Conservation (phyloP, 2,113 vertebrate species). For the Heterotis niloticus region DNA sequence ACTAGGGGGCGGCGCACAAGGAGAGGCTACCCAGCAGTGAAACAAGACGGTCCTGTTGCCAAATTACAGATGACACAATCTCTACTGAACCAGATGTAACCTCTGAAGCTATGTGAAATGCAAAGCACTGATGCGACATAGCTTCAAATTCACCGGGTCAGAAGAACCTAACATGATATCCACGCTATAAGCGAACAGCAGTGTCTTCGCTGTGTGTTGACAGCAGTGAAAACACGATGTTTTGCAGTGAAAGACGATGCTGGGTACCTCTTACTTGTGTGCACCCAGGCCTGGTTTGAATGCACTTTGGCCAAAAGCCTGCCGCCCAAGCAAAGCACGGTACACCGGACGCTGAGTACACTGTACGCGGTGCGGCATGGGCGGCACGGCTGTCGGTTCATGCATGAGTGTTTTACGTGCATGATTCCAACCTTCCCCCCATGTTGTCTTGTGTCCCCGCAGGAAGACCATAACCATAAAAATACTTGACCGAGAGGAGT, state of each 20-base stretch:
- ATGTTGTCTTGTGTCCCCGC: conserved; percentile 93
- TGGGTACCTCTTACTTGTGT: conserved; percentile 2
- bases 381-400: conserved; percentile 44
- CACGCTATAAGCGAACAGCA: no score
- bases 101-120: no score
- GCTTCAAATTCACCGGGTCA: neutral
- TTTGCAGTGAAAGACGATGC: neutral
- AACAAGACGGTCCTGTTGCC: neutral
- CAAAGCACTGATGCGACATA: no score
- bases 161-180: neutral
- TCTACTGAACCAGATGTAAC: no score
- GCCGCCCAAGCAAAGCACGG: conserved; percentile 27
- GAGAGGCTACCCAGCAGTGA: neutral
- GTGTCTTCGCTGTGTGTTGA: no score
- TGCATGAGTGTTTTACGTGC: conserved; percentile 62
- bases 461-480: conserved; percentile 96
- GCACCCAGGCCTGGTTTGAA: conserved; percentile 33
- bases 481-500: conserved; percentile 97
- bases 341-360: conserved; percentile 25
- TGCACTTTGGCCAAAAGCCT: conserved; percentile 24
- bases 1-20: conserved; percentile 24
- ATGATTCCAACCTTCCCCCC: conserved; percentile 62
- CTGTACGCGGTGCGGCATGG: conserved; percentile 30
- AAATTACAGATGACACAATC: neutral
- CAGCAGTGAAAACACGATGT: no score